phyloP scores from a whole-genome alignment of 2,888 invertebrate genomes.

The Ligdia adustata region DNA sequence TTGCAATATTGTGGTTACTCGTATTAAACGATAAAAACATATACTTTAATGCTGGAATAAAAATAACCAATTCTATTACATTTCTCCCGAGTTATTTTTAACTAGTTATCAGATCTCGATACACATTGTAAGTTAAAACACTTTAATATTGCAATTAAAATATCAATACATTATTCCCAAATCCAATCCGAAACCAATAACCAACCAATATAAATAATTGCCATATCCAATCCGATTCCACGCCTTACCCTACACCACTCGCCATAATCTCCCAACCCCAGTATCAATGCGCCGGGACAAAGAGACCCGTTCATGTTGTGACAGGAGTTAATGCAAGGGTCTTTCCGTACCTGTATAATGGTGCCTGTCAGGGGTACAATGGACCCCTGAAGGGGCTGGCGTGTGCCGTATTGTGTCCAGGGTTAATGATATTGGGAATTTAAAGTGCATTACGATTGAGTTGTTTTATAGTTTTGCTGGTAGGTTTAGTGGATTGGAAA shows the following conservation, averaged over 20 bases:
- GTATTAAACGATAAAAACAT: no score
- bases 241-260: conserved; percentile 52
- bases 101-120: no score
- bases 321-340: conserved; percentile 72
- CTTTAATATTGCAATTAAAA: conserved; percentile 5
- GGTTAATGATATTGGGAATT: conserved; percentile 24
- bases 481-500: conserved; percentile 12
- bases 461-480: conserved; percentile 10
- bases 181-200: conserved; percentile 8
- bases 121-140: no score
- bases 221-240: conserved; percentile 47
- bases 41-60: no score
- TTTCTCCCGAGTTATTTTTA: no score
- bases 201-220: conserved; percentile 32
- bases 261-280: conserved; percentile 50
- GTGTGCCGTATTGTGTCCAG: conserved; percentile 23
- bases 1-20: no score
- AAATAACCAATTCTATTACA: no score
- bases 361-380: conserved; percentile 24
- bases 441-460: conserved; percentile 20
- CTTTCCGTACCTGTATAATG: conserved; percentile 27
- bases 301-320: conserved; percentile 63
- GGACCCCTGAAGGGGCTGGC: conserved; percentile 23
- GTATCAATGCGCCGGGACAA: conserved; percentile 66
- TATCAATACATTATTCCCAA: not conserved